Evolutionary conservation across 1,140 invertebrate species (phyloP), one percentile per base, ranked within the genome.

Genomic region (Rhynchophorus ferrugineus): DNA sequence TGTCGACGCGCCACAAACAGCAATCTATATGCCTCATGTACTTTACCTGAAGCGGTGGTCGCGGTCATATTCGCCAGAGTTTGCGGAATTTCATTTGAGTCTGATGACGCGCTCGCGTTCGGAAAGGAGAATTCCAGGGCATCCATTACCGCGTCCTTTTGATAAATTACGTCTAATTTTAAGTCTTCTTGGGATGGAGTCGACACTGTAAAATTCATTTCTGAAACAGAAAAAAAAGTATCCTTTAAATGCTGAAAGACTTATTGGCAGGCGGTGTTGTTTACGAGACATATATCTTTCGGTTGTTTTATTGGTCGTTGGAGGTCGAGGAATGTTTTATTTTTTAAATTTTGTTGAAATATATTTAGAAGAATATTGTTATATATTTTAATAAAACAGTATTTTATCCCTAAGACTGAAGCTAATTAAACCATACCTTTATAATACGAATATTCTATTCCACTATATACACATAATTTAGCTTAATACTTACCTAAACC

Each of bases 91-190:
- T 60, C 64, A 18, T 64, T 70, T 19, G 57, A 58, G 37, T 67
- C 69, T 11, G 20, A 9, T 20, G 20, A 20, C 17, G 18, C 34
- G 49, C 41, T 52, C 33, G 36, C 58, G 44, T 56, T 62, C 14
- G 55, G 18, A 18, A 54, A 45, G 33, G 51, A 57, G 24, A 64
- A 48, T 56, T 66, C 59, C 2, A 57, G 35, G 1, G 85, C 86
- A 49, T 86, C 86, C 64, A 89, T 85, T 29, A 84, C 85, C 8
- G 83, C 84, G 57, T 86, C 87, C 66, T 86, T 86, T 73, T 88
- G 85, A 66, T 90, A 90, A 16, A 90, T 74, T 41, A 89, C 80
- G 70, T 88, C 85, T 76, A 75, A 43, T 43, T 56, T 60, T 35
- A 58, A 41, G 17, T 73, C 65, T 51, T 71, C 73, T 56, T 78